Conservation (phyloP, 1,140 invertebrate genomes). For the Pteromalus puparum region DNA sequence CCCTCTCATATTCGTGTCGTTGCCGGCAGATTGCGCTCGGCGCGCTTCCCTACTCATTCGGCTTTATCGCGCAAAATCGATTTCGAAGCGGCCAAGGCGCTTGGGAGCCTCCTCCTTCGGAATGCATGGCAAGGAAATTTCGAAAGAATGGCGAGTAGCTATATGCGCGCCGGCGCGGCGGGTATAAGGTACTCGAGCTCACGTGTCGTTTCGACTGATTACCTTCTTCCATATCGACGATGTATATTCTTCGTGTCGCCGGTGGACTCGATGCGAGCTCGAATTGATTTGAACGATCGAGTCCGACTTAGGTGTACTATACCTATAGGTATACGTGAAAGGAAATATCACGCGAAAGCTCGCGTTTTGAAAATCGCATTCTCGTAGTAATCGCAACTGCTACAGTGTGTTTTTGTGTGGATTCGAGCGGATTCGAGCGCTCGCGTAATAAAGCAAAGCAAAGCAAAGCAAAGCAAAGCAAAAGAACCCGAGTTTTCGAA, state of each 20-base stretch:
- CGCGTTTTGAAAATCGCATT: background rate
- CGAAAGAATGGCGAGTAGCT: conserved; percentile 1
- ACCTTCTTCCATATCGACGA: background rate
- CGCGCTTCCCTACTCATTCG: background rate
- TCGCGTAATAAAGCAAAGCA: too few relatives aligned
- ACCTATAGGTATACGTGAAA: too few relatives aligned
- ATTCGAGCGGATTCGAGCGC: too few relatives aligned
- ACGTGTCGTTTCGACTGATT: conserved; percentile 11
- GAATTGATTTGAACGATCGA: background rate
- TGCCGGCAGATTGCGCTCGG: conserved; percentile 11
- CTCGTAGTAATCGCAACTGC: background rate
- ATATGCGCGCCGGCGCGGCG: background rate
- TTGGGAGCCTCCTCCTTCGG: background rate
- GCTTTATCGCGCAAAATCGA: conserved; percentile 28
- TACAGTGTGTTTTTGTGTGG: too few relatives aligned
- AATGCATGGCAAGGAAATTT: background rate
- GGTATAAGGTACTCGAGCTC: conserved; percentile 1
- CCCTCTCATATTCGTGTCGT: background rate
- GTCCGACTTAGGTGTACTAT: background rate
- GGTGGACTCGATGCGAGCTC: background rate
- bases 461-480: too few relatives aligned
- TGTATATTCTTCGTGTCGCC: background rate
- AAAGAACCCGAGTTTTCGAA: background rate
- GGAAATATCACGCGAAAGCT: too few relatives aligned
- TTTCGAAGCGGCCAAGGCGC: conserved; percentile 17